Evolutionary conservation across 2,888 invertebrate species (phyloP), one percentile per base, ranked within the genome.

Genomic region (Tachina grossa): DNA sequence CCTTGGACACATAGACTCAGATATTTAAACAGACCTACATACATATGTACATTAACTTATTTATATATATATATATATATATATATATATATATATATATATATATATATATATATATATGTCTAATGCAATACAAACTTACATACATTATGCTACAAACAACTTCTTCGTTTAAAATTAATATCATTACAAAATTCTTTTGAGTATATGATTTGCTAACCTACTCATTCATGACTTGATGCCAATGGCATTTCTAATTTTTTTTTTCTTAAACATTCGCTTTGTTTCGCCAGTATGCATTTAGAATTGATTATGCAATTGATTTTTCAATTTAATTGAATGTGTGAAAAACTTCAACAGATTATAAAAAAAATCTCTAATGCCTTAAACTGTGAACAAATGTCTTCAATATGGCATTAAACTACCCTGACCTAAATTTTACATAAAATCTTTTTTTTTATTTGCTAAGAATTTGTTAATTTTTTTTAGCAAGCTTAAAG

Each of bases 391-490:
- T 68, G 61, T 45, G 53, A 53, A 2, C 6, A 47, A 66, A 68
- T 61, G 81, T 69, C 68, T 61, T 53, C 66, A 68, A 71, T 47
- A 71, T 61, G 78, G 2, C 59, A 61, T 80, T 59, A 71, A 76
- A 69, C 69, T 39, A 78, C 77, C 71, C 59, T 83, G 83, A 74
- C 77, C 83, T 41, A 41, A 59, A 77, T 72, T 57, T 47, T 39
- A 31, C 31, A 31, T 31, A 31, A 43, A 71, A 10, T 11, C 16
- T n/a, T 16, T 47, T 47, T n/a, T 41, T 55, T 47, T 51, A 68
- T 61, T 61, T 19, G 5, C 43, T 39, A 59, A 68, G 55, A 71
- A 53, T 61, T 69, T 55, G 1, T 13, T 39, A 39, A 19, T 63
- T 59, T 11, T 10, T 57, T 10, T 11, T n/a, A 49, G 19, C 9